These are phyloP conservation scores for Polyodon spathula DNA, from an alignment of 2,113 vertebrate species.

Conservation along the genomic window DNA sequence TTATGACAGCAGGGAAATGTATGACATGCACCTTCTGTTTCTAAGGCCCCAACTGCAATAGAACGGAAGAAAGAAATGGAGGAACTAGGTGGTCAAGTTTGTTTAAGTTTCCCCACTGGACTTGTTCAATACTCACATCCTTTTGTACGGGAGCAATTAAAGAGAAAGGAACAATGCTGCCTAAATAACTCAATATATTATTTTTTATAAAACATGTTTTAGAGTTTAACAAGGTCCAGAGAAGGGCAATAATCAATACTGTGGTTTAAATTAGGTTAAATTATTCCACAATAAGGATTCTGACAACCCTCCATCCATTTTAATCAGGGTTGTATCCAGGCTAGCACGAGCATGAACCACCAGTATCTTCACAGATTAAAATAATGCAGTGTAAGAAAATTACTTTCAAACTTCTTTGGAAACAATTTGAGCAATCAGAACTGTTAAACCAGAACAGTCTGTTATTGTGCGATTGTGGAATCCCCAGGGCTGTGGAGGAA, in stretches of 20 bases:
- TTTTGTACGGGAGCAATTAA: background rate
- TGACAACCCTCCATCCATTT: background rate
- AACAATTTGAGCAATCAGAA: slow-evolving; percentile 7
- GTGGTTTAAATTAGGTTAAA: background rate
- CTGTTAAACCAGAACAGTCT: slow-evolving; percentile 3
- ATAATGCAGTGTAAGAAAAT: background rate
- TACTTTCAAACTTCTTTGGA: slow-evolving; percentile 9
- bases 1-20: no score
- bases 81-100: no score
- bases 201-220: background rate
- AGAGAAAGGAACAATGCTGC: background rate
- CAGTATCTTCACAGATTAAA: slow-evolving; percentile 1
- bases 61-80: no score
- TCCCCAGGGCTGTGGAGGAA: background rate
- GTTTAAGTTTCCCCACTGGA: no score
- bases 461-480: background rate
- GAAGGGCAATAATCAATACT: slow-evolving; percentile 1
- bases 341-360: background rate
- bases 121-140: background rate
- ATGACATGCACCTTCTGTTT: no score
- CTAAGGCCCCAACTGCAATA: no score
- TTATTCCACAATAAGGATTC: background rate
- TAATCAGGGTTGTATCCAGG: background rate
- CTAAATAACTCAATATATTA: background rate
- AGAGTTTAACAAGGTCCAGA: background rate